A percentile compares a stretch with the other conserved stretches of the same genome.
phyloP scores from a whole-genome alignment of 2,888 invertebrate species.

The Drosophila hamatofila region DNA sequence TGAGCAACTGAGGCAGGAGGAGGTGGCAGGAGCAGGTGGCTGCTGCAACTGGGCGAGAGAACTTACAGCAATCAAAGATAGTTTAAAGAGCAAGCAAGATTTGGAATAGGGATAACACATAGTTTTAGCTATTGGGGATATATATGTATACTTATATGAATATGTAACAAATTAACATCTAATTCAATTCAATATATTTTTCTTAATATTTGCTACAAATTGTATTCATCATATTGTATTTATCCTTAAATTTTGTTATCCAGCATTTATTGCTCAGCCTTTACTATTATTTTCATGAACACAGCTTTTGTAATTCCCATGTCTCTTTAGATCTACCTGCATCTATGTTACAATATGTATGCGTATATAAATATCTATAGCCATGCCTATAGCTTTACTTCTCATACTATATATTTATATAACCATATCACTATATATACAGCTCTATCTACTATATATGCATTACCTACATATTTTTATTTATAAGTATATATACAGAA shows the following conservation, averaged over 20 bases:
- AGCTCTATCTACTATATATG: background rate
- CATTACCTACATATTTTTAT: background rate
- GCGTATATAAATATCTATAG: background rate
- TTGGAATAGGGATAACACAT: background rate
- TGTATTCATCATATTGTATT: no score
- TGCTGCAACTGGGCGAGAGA: no score
- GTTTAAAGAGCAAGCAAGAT: background rate
- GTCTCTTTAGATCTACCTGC: background rate
- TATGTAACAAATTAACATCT: no score
- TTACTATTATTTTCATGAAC: background rate
- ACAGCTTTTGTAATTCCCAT: no score
- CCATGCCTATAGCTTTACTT: background rate
- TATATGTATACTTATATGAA: no score
- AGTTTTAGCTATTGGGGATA: background rate
- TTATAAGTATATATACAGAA: no score
- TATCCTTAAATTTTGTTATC: no score
- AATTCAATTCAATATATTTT: no score
- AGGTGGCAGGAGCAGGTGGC: no score
- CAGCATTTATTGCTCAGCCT: background rate
- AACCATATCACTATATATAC: background rate
- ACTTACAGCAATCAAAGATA: background rate
- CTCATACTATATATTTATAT: background rate
- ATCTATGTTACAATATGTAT: background rate
- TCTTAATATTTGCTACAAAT: no score
- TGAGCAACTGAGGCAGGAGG: no score